Evolutionary conservation across 2,113 vertebrate species (phyloP).

Genomic region (Paralichthys olivaceus): DNA sequence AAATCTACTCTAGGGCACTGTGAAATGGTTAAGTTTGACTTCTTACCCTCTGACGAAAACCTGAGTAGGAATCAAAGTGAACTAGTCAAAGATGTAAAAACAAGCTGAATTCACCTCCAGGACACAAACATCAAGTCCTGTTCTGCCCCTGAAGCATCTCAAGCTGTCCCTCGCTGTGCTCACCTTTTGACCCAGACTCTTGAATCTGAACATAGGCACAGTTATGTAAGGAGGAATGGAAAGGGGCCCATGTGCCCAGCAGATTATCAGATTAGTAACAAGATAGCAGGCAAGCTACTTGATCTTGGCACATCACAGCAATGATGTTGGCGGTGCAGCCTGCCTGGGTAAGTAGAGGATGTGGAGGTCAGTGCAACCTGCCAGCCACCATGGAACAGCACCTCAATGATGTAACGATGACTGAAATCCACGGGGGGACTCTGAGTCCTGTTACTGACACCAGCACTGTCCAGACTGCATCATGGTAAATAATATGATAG

Average conservation of each 20-base stretch:
- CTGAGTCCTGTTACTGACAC: neutral
- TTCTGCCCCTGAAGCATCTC: neutral
- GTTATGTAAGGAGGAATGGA: slow-evolving; percentile 77
- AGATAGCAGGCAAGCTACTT: slow-evolving; percentile 68
- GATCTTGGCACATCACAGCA: slow-evolving; percentile 63
- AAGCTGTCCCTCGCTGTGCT: slow-evolving; percentile 12
- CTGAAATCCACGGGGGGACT: neutral
- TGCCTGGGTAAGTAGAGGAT: slow-evolving; percentile 28
- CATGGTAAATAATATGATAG: too few species aligned
- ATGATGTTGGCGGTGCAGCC: slow-evolving; percentile 21
- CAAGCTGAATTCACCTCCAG: neutral
- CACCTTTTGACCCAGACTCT: neutral
- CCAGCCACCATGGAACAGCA: slow-evolving; percentile 9
- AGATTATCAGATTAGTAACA: slow-evolving; percentile 79
- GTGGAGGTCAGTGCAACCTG: slow-evolving; percentile 22
- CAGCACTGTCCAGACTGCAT: neutral
- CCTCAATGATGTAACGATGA: slow-evolving; percentile 41
- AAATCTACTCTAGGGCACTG: neutral
- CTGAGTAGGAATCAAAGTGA: neutral
- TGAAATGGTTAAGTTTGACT: neutral
- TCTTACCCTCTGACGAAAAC: neutral
- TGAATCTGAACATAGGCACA: slow-evolving; percentile 50
- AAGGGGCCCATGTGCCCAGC: slow-evolving; percentile 66
- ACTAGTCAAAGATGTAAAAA: neutral
- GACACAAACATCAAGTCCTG: neutral